phyloP scores from a whole-genome alignment of 2,888 invertebrate genomes.

The Idaea biselata region DNA sequence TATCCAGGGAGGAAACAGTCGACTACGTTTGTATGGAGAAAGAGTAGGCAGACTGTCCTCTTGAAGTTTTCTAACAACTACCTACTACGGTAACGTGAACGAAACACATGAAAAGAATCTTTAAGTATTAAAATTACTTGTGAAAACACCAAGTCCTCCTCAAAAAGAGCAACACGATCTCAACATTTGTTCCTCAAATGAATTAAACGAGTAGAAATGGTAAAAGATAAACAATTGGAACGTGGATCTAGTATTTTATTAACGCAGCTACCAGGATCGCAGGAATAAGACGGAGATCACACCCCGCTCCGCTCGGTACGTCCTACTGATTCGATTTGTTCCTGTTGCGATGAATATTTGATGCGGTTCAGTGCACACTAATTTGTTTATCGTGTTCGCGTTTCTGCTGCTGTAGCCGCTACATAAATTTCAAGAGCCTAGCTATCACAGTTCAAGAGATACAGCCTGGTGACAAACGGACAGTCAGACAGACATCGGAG shows the following conservation, averaged over 20 bases:
- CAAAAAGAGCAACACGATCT: not conserved
- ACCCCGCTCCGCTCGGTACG: conserved; percentile 34
- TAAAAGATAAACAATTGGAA: conserved; percentile 37
- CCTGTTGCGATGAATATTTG: conserved; percentile 78
- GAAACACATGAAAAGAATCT: not conserved
- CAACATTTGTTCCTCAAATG: conserved; percentile 7
- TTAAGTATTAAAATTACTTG: too few relatives aligned
- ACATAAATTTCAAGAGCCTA: too few relatives aligned
- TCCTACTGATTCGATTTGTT: conserved; percentile 78
- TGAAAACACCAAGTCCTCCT: not conserved
- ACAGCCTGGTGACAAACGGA: too few relatives aligned
- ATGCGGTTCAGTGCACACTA: conserved; percentile 78
- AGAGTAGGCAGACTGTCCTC: too few relatives aligned
- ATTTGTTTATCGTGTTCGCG: conserved; percentile 76
- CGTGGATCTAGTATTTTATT: conserved; percentile 53
- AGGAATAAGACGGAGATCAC: conserved; percentile 67
- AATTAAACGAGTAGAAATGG: conserved; percentile 27
- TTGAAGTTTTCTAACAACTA: too few relatives aligned
- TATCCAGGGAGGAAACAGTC: too few relatives aligned
- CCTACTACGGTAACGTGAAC: not conserved
- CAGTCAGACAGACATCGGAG: too few relatives aligned
- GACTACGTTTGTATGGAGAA: too few relatives aligned
- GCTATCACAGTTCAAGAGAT: too few relatives aligned
- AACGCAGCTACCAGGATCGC: conserved; percentile 47
- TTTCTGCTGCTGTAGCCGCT: too few relatives aligned